Base-by-base conservation (phyloP, 2,888 invertebrate genomes). In the Heliconius ethilla region DNA sequence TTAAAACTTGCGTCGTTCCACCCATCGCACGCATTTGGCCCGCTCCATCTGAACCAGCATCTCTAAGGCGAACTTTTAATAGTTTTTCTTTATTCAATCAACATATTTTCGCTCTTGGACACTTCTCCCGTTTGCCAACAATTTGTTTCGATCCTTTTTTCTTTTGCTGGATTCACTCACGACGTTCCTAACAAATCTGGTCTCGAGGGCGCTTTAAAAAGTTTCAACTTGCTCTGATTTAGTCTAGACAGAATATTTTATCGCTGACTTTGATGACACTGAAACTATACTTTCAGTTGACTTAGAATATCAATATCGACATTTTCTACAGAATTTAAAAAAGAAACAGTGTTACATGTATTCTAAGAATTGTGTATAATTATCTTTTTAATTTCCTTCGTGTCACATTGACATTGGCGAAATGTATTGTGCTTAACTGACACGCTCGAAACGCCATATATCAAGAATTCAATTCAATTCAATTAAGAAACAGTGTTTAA, bases 21-120 rank as follows among this genome's bases (percentile, higher is more conserved):
- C 89, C 88, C 89, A 89, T 85, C 87, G 86, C 88, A 84, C 86
- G 82, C 86, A 86, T 88, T 88, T 87, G 88, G 89, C 89, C 88
- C 87, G 87, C 86, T 82, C 85, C 87, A 88, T 90, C 87, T 88
- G 88, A 91, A 89, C 89, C 88, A 88, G 90, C 90, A 91, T 89
- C 88, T 89, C 87, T 79, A 87, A 84, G 88, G 85, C 84, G 86
- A 93, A 94, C 89, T 94, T 94, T 93, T 93, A 94, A 93, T 92
- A 92, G 93, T 92, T 93, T 93, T 94, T 90, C 92, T 92, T 93
- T 92, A 93, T 94, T 93, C 93, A 93, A 94, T 94, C 93, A 94
- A 93, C 93, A 93, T 93, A 93, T 93, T 92, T 93, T 92, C 88
- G 90, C 89, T 91, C 89, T 90, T 89, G 90, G 93, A 92, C 93